A percentile compares a stretch with the other conserved stretches of the same genome.
Conservation (phyloP, 2,113 vertebrate species). For the Malurus cyaneus region DNA sequence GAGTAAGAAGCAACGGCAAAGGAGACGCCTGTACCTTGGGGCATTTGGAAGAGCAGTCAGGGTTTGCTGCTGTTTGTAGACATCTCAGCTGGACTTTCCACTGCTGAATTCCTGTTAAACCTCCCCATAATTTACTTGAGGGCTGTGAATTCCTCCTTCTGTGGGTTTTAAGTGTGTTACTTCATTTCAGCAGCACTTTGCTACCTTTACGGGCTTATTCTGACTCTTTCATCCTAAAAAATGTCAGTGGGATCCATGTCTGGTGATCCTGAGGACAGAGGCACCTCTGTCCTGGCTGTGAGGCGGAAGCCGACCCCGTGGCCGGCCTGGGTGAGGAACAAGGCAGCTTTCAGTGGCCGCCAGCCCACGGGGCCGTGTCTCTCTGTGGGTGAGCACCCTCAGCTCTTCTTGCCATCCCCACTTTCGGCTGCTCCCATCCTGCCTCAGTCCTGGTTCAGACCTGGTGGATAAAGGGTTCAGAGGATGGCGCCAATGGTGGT, state of each 20-base stretch:
- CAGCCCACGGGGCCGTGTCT: not conserved
- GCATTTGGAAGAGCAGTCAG: accelerated
- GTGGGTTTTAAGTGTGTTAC: not conserved
- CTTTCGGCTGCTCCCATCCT: not conserved
- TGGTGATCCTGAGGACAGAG: not conserved
- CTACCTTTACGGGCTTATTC: not conserved
- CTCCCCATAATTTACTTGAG: not conserved
- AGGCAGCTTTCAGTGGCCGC: constrained; percentile 10
- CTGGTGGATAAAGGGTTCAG: accelerated
- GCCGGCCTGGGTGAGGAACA: not conserved
- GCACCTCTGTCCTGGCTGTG: not conserved
- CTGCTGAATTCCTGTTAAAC: not conserved
- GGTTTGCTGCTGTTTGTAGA: not conserved
- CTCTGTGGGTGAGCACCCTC: not conserved
- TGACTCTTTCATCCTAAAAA: not conserved
- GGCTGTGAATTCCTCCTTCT: not conserved
- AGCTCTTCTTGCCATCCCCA: not conserved
- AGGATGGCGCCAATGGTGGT: accelerated
- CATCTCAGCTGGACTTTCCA: not conserved
- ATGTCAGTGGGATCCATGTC: not conserved
- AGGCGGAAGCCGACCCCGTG: not conserved
- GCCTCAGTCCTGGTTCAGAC: not conserved
- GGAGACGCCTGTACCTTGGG: not conserved
- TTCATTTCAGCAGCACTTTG: not conserved
- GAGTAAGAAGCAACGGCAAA: not conserved